A percentile compares a stretch with the other conserved stretches of the same genome.
Evolutionary conservation across 2,797 vertebrate species (phyloP).

Genomic region (Rhadinocentrus ornatus): DNA sequence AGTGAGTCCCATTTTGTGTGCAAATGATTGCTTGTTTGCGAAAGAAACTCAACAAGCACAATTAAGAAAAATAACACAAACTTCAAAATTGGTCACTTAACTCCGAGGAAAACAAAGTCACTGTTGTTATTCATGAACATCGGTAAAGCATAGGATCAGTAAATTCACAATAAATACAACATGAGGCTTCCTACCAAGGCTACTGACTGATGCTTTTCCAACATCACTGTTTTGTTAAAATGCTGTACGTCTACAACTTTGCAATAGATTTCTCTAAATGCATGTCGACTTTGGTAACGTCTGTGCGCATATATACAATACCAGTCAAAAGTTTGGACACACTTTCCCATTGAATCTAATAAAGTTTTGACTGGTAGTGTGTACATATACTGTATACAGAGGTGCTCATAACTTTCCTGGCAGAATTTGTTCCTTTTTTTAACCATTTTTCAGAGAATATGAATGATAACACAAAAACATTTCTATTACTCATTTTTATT

Average conservation of each 20-base stretch:
- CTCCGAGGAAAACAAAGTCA: neutral
- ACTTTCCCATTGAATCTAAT: too few relatives aligned
- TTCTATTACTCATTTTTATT: too few relatives aligned
- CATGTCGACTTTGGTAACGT: neutral
- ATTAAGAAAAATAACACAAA: neutral
- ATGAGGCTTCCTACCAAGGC: neutral
- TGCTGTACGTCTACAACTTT: neutral
- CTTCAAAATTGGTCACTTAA: neutral
- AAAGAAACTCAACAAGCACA: neutral
- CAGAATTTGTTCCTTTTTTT: too few relatives aligned
- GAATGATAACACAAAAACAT: too few relatives aligned
- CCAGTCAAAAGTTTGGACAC: too few relatives aligned
- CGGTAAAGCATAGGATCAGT: conserved; percentile 9
- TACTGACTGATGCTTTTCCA: conserved; percentile 4
- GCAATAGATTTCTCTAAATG: neutral
- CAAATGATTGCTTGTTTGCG: neutral
- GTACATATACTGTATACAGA: too few relatives aligned
- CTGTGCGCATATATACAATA: neutral
- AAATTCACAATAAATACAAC: conserved; percentile 51
- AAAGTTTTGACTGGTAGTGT: too few relatives aligned
- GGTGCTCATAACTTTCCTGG: too few relatives aligned
- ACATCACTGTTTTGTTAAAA: conserved; percentile 10
- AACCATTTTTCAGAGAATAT: too few relatives aligned
- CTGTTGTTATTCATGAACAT: conserved; percentile 12
- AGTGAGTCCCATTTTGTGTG: neutral